Evolutionary conservation across 2,113 vertebrate genomes (phyloP), one percentile per base, ranked within the genome.

Genomic region (Psilopsiagon aymara): DNA sequence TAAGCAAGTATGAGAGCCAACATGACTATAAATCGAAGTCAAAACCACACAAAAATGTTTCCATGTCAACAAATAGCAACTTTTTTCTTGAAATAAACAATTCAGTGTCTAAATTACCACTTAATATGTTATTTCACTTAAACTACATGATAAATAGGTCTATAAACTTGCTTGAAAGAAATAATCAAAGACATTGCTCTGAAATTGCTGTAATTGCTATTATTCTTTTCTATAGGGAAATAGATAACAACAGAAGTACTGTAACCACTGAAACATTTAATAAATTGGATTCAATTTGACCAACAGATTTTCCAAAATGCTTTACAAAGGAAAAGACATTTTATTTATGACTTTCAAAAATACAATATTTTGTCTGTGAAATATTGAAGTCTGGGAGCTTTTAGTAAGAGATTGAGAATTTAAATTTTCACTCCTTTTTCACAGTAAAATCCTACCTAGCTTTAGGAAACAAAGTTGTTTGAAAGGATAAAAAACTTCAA

Each of bases 191-290:
- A 31, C 59, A 8, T 71, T 91, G 41, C 51, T 91, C 37, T 78
- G 66, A 67, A 88, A 94, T 81, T 91, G 82, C 55, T 89, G 6
- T 82, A 86, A 89, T 93, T 55, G 37, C 21, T 53, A 35, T 94
- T 88, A 69, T 64, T 39, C 10, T 87, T 87, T 92, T 68, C 25
- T 71, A 27, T 8, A 74, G 17, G 17, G 39, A 70, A 68, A 57
- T 25, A 85, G 19, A 33, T 16, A 75, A 23, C 17, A 51, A 80
- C 55, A 44, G 43, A 62, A 46, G 3, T 82, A 68, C 21, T 79
- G 21, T 37, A 93, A 86, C 16, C 18, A 37, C 2, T 4, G 21
- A 85, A 94, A 68, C 1, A 29, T 43, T 90, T 81, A 78, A 29
- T 39, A 88, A 92, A 83, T 74, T 77, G n/a, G 8, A 37, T 86